Percentiles rank a stretch among this genome's conserved stretches.
Evolutionary conservation across 1,140 invertebrate genomes (phyloP).

Genomic region (fruit fly (Drosophila melanogaster)): Release_6_plus_ISO1_MT NT_037436.4:7596501-7597000

Average conservation of each 20-base stretch:
- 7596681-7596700: conserved; percentile 72
- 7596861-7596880: conserved; percentile 84
- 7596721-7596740: not conserved
- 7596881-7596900: conserved; percentile 53
- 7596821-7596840: conserved; percentile 84
- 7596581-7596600: conserved; percentile 16
- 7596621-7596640: not conserved
- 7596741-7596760: conserved; percentile 1
- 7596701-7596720: conserved; percentile 54
- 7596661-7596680: conserved; percentile 79
- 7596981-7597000: not conserved
- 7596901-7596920: conserved; percentile 26
- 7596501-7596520: conserved; percentile 81
- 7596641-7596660: conserved; percentile 54
- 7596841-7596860: conserved; percentile 81
- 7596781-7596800: conserved; percentile 81
- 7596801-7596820: conserved; percentile 84
- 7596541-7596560: conserved; percentile 36
- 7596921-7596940: conserved; percentile 27
- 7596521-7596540: conserved; percentile 71
- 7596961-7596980: conserved; percentile 55
- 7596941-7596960: conserved; percentile 18
- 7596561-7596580: conserved; percentile 67
- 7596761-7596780: conserved; percentile 52
- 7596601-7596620: conserved; percentile 12